These are phyloP conservation scores for Drosophila saltans DNA, from an alignment of 1,140 invertebrate genomes.

Conservation along the genomic window DNA sequence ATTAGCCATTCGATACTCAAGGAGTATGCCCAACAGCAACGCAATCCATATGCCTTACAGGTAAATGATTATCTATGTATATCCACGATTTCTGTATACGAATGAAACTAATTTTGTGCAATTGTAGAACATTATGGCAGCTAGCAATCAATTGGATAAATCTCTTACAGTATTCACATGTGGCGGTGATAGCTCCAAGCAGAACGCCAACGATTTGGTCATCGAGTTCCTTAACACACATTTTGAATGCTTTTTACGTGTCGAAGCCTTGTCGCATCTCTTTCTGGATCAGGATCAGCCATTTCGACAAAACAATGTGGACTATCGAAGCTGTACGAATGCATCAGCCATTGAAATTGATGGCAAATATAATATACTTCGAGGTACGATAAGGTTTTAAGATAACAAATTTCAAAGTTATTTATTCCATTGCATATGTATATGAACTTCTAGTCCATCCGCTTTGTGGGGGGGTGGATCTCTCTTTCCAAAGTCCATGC, in stretches of 20 bases:
- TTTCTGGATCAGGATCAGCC: slow-evolving; percentile 87
- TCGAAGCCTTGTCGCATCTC: slow-evolving; percentile 95
- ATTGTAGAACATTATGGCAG: slow-evolving; percentile 51
- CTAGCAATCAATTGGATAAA: slow-evolving; percentile 54
- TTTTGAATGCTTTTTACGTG: slow-evolving; percentile 95
- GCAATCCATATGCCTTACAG: slow-evolving; percentile 54
- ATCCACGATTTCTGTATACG: no score
- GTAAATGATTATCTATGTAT: slow-evolving; percentile 14
- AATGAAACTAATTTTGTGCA: background rate
- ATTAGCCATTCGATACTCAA: slow-evolving; percentile 40
- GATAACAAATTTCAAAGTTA: no score
- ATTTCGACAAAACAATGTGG: slow-evolving; percentile 63
- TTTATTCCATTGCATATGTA: no score
- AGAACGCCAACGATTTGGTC: slow-evolving; percentile 28
- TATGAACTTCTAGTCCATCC: no score
- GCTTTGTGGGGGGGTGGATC: no score
- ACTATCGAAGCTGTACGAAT: slow-evolving; percentile 84
- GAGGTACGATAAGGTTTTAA: slow-evolving; percentile 40
- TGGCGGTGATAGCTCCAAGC: background rate
- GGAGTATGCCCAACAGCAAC: slow-evolving; percentile 51
- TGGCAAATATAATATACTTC: slow-evolving; percentile 70
- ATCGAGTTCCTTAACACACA: slow-evolving; percentile 89
- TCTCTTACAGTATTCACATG: slow-evolving; percentile 37
- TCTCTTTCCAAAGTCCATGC: no score
- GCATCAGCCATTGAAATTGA: slow-evolving; percentile 83